Percentiles rank a stretch among this genome's conserved stretches.
Evolutionary conservation across 92 coral and sea anemone species (phyloP).

Genomic region (Zoanthus solanderi): DNA sequence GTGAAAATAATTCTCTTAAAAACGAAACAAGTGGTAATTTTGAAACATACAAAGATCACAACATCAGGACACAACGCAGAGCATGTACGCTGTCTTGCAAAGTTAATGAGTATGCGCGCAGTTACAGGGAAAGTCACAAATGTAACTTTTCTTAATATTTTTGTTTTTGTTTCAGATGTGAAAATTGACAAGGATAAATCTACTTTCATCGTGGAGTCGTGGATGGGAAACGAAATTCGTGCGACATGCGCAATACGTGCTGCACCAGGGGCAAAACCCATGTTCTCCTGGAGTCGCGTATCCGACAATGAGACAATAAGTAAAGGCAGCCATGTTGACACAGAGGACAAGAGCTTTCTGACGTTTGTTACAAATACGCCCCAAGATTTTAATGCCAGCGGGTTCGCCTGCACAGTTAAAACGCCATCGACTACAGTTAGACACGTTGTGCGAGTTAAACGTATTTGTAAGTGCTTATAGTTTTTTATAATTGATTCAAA

Average conservation of each 20-base stretch:
- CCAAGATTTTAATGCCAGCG: constrained; percentile 39
- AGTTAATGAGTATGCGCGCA: no score
- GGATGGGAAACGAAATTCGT: constrained; percentile 27
- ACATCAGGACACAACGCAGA: no score
- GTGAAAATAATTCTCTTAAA: no score
- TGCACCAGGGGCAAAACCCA: constrained; percentile 21
- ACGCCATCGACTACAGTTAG: constrained; percentile 34
- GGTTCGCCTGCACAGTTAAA: constrained; percentile 31
- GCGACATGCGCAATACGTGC: constrained; percentile 14
- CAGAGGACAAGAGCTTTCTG: constrained; percentile 7
- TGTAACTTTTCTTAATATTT: no score
- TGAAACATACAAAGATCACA: no score
- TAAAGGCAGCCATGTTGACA: constrained; percentile 35
- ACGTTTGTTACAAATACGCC: not conserved
- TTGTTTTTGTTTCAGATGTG: constrained; percentile 5
- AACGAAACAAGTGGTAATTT: no score
- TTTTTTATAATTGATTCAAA: not conserved
- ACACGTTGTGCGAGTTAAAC: constrained; percentile 28
- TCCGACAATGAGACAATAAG: constrained; percentile 34
- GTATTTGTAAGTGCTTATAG: constrained; percentile 26
- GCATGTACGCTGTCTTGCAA: no score
- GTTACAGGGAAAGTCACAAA: no score
- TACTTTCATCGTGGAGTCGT: constrained; percentile 14
- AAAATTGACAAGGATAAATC: constrained; percentile 30
- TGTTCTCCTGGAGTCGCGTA: constrained; percentile 39